phyloP scores from a whole-genome alignment of 2,888 invertebrate genomes.

The Agrilus cyanescens region DNA sequence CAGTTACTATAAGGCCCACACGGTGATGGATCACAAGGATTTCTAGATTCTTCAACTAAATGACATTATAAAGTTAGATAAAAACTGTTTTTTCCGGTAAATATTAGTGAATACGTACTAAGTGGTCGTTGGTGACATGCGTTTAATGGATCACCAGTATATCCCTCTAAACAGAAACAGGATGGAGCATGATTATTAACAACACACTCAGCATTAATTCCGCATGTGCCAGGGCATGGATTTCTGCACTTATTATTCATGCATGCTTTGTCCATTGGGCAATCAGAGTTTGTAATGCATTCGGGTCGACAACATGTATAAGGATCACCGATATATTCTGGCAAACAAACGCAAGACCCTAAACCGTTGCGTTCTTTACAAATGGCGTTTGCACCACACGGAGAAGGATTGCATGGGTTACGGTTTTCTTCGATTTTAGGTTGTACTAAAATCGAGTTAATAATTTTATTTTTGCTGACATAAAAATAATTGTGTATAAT shows the following conservation, averaged over 20 bases:
- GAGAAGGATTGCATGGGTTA: slow-evolving; percentile 74
- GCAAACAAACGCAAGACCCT: slow-evolving; percentile 70
- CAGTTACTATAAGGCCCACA: slow-evolving; percentile 71
- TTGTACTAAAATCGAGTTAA: slow-evolving; percentile 36
- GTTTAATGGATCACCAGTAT: slow-evolving; percentile 60
- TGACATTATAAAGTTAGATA: slow-evolving; percentile 23
- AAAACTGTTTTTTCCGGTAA: slow-evolving; percentile 8
- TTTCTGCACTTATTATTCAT: slow-evolving; percentile 74
- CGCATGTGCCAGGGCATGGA: slow-evolving; percentile 75
- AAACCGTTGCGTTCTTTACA: slow-evolving; percentile 75
- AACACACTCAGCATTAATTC: slow-evolving; percentile 65
- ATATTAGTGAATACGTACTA: slow-evolving; percentile 18
- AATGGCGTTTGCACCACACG: slow-evolving; percentile 74
- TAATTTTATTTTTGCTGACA: slow-evolving; percentile 1
- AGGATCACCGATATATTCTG: slow-evolving; percentile 79
- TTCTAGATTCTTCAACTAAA: slow-evolving; percentile 34
- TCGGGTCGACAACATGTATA: slow-evolving; percentile 77
- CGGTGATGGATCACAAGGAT: slow-evolving; percentile 62
- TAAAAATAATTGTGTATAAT: background rate
- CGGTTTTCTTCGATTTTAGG: slow-evolving; percentile 49
- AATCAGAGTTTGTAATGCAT: slow-evolving; percentile 75
- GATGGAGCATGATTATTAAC: slow-evolving; percentile 74
- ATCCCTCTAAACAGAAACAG: slow-evolving; percentile 67
- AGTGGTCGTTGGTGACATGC: slow-evolving; percentile 33
- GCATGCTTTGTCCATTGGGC: slow-evolving; percentile 64